Conservation (phyloP, 2,797 vertebrate genomes). For the Amniataba percoides region DNA sequence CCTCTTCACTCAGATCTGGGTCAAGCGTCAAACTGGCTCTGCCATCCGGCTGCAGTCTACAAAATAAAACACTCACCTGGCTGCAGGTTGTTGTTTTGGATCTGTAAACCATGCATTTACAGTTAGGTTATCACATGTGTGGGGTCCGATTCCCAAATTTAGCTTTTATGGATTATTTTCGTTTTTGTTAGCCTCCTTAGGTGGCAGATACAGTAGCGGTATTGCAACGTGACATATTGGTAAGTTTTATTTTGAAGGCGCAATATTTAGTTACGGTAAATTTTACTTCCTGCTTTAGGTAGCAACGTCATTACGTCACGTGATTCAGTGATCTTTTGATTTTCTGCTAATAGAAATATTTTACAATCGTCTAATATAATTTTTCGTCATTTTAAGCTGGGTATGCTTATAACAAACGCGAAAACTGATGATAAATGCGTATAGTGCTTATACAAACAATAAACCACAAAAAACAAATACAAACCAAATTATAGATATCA, state of each 20-base stretch:
- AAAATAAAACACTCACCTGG: slow-evolving; percentile 46
- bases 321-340: slow-evolving; percentile 25
- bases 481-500: no score
- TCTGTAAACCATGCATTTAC: rapidly evolving
- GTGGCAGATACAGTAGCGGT: rapidly evolving
- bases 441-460: no score
- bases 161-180: rapidly evolving
- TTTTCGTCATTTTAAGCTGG: no score
- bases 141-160: rapidly evolving
- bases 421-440: neutral
- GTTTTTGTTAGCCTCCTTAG: neutral
- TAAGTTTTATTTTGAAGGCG: slow-evolving; percentile 64
- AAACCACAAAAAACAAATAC: no score
- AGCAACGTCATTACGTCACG: slow-evolving; percentile 3
- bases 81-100: rapidly evolving
- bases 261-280: neutral
- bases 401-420: no score
- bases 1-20: neutral
- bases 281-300: slow-evolving; percentile 25
- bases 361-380: no score
- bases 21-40: slow-evolving; percentile 11
- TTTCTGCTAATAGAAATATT: neutral
- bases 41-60: slow-evolving; percentile 17
- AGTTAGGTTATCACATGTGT: rapidly evolving
- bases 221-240: neutral